phyloP scores from a whole-genome alignment of 2,113 vertebrate species.

The Motacilla tschutschensis region DNA sequence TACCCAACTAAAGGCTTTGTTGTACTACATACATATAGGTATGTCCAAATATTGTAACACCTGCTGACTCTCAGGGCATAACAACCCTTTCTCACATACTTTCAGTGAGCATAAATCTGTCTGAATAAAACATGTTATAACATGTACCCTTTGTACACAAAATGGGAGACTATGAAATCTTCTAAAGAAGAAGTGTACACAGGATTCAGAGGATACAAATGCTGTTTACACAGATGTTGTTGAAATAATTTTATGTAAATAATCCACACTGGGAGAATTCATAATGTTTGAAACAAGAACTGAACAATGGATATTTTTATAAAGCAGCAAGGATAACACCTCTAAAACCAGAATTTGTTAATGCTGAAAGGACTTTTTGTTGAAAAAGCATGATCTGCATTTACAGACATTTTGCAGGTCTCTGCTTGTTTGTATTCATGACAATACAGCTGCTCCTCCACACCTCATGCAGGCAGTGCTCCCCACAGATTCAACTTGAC shows the following conservation, averaged over 20 bases:
- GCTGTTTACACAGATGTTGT: not conserved
- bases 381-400: not conserved
- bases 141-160: not conserved
- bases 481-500: slow-evolving; percentile 3
- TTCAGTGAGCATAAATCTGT: slow-evolving; percentile 3
- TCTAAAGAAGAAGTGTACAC: not conserved
- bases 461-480: slow-evolving; percentile 15
- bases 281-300: not conserved
- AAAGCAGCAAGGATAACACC: not conserved
- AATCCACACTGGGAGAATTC: not conserved
- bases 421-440: slow-evolving; percentile 30
- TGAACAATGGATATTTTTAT: not conserved
- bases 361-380: not conserved
- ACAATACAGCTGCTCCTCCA: slow-evolving; percentile 6
- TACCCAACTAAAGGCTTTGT: not conserved
- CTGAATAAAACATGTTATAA: slow-evolving; percentile 19
- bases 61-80: not conserved
- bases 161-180: not conserved
- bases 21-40: not conserved
- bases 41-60: not conserved
- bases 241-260: not conserved
- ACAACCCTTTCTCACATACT: not conserved
- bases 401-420: not conserved
- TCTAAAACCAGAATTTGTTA: not conserved
- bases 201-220: not conserved